Conservation (phyloP, 2,113 vertebrate genomes). For the Cyrtonyx montezumae region DNA sequence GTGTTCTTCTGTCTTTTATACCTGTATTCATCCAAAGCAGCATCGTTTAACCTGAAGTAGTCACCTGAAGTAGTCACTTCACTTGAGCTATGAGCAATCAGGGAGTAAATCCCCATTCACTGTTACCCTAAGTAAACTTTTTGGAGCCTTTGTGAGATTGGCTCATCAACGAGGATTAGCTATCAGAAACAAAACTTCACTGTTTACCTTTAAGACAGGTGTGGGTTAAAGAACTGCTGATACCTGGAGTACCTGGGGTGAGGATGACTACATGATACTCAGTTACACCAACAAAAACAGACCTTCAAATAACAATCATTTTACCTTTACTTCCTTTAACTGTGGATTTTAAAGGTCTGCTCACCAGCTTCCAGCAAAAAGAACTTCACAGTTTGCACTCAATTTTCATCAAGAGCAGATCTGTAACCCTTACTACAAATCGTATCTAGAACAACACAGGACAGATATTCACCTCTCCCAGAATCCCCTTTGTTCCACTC, state of each 20-base stretch:
- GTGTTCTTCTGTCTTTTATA: neutral
- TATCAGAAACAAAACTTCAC: neutral
- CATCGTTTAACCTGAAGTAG: neutral
- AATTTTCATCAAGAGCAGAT: neutral
- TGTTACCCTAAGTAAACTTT: neutral
- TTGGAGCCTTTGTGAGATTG: neutral
- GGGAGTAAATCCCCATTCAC: neutral
- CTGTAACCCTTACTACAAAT: neutral
- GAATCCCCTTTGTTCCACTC: neutral
- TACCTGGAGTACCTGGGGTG: neutral
- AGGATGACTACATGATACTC: neutral
- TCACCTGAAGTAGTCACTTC: neutral
- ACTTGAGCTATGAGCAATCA: neutral
- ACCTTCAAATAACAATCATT: neutral
- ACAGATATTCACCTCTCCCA: neutral
- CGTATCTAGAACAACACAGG: neutral
- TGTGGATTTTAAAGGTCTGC: neutral
- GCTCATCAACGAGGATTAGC: constrained; percentile 4
- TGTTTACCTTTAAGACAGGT: constrained; percentile 21
- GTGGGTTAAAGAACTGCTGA: constrained; percentile 18
- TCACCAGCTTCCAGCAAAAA: neutral
- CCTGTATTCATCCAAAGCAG: neutral
- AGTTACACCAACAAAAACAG: neutral
- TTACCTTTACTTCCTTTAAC: neutral
- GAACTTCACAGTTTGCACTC: neutral